Conservation (phyloP, 1,140 invertebrate species). For the Acromyrmex charruanus region DNA sequence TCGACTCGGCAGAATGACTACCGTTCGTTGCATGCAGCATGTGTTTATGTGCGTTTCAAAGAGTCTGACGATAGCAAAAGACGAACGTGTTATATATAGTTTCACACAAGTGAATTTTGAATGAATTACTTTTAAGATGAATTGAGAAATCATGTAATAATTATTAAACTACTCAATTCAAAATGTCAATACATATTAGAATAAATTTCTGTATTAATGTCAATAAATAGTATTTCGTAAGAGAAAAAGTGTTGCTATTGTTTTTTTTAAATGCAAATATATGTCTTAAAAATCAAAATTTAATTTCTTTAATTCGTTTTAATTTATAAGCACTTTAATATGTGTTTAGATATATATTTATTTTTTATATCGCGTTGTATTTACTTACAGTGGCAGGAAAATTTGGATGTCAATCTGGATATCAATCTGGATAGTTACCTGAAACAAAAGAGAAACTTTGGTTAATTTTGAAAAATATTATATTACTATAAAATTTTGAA, state of each 20-base stretch:
- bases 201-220: not conserved
- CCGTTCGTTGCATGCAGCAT: conserved; percentile 62
- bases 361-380: not conserved
- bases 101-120: not conserved
- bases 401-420: not conserved
- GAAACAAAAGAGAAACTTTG: conserved; percentile 12
- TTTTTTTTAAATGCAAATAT: not conserved
- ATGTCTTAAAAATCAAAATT: not conserved
- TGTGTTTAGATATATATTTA: not conserved
- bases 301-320: not conserved
- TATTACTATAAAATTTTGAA: not conserved
- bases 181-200: not conserved
- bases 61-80: not conserved
- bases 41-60: conserved; percentile 59
- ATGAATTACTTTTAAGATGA: no score
- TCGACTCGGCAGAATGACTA: conserved; percentile 60
- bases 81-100: not conserved
- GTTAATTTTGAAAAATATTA: conserved; percentile 1
- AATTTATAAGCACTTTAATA: not conserved
- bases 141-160: not conserved
- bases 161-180: not conserved
- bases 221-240: not conserved
- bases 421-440: conserved; percentile 27
- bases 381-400: conserved; percentile 3
- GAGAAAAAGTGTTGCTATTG: not conserved